Evolutionary conservation across 1,140 invertebrate genomes (phyloP).

Genomic region (Littorina saxatilis): DNA sequence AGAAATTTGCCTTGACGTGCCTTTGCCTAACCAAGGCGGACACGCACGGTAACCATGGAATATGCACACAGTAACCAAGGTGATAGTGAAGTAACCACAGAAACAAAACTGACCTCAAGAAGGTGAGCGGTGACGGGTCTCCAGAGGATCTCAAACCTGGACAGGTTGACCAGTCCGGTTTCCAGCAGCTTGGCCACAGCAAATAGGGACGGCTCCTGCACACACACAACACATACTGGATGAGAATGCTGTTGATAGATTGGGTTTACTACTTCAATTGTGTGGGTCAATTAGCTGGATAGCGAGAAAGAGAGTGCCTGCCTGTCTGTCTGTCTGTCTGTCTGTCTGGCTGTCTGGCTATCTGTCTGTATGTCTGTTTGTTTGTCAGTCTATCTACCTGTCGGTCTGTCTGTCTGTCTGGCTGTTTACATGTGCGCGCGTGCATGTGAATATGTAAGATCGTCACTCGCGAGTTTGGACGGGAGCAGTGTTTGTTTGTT

Average conservation of each 20-base stretch:
- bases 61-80: no score
- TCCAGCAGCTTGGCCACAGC: slow-evolving; percentile 98
- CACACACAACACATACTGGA: no score
- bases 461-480: neutral
- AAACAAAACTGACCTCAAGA: slow-evolving; percentile 86
- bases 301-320: no score
- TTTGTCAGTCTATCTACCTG: neutral
- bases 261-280: no score
- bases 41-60: no score
- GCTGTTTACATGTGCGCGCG: neutral
- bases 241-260: no score
- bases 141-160: slow-evolving; percentile 96
- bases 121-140: slow-evolving; percentile 96
- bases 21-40: no score
- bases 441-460: neutral
- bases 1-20: no score
- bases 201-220: slow-evolving; percentile 95
- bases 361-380: neutral
- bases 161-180: slow-evolving; percentile 95
- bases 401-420: neutral
- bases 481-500: neutral
- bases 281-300: no score
- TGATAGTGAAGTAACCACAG: no score
- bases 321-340: neutral
- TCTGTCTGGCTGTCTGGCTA: neutral